These are phyloP conservation scores for Rallus crepitans DNA, from an alignment of 2,797 vertebrate species.

Conservation along the genomic window DNA sequence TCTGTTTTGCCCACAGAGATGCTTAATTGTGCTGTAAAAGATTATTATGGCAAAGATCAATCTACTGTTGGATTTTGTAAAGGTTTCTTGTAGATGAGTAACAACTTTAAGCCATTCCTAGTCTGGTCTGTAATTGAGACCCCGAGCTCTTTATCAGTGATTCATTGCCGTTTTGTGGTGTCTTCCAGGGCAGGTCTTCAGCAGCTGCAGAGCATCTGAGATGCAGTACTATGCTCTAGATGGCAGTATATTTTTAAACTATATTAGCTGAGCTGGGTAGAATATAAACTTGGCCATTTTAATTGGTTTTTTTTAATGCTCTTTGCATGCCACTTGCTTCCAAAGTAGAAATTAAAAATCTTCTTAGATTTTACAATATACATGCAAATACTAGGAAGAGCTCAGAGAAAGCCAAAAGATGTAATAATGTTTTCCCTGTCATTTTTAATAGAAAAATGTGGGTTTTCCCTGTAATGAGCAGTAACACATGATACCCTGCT, in stretches of 20 bases:
- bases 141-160: neutral
- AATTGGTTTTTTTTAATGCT: neutral
- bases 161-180: neutral
- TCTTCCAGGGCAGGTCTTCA: neutral
- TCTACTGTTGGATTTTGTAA: neutral
- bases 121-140: neutral
- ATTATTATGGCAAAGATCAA: neutral
- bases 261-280: neutral
- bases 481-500: neutral
- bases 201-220: neutral
- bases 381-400: neutral
- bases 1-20: neutral
- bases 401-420: neutral
- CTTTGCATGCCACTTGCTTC: neutral
- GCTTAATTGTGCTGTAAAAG: neutral
- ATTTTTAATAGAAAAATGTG: neutral
- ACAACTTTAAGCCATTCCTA: neutral
- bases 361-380: neutral
- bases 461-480: neutral
- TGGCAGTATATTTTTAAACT: constrained; percentile 54
- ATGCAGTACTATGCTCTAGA: neutral
- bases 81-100: neutral
- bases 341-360: neutral
- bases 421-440: neutral
- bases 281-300: neutral